Evolutionary conservation across 2,888 invertebrate genomes (phyloP).

Genomic region (Cabera pusaria): DNA sequence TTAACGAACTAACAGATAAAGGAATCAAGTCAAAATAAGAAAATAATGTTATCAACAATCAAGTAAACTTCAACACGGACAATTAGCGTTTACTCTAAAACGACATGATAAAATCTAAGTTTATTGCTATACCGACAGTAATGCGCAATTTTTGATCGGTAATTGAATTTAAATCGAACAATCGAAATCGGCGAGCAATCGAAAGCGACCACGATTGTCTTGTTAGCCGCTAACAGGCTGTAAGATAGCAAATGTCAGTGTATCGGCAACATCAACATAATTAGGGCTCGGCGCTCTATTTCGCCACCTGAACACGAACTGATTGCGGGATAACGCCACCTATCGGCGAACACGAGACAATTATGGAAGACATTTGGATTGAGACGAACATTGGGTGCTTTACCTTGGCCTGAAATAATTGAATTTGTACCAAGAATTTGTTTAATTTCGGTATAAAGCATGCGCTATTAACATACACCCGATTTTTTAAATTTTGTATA

Average conservation of each 20-base stretch:
- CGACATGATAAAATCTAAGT: slow-evolving; percentile 4
- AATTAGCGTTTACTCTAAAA: no score
- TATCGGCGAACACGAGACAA: slow-evolving; percentile 46
- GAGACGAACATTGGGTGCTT: not conserved
- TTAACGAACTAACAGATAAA: no score
- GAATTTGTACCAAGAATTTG: no score
- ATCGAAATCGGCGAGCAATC: slow-evolving; percentile 16
- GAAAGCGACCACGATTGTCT: slow-evolving; percentile 24
- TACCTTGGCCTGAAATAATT: slow-evolving; percentile 4
- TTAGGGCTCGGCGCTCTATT: slow-evolving; percentile 42
- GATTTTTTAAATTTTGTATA: no score
- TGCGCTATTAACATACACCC: no score
- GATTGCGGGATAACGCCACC: slow-evolving; percentile 28
- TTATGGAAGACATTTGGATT: slow-evolving; percentile 28
- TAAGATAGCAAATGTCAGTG: slow-evolving; percentile 45
- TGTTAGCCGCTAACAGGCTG: slow-evolving; percentile 28
- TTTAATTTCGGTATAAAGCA: no score
- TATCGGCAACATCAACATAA: slow-evolving; percentile 51
- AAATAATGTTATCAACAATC: no score
- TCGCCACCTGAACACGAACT: slow-evolving; percentile 39
- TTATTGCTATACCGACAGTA: slow-evolving; percentile 5
- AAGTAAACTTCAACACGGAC: slow-evolving; percentile 1
- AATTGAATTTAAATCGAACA: slow-evolving; percentile 24
- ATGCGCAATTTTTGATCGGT: slow-evolving; percentile 17
- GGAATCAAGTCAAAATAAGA: no score